Percentiles rank a stretch among this genome's conserved stretches.
These are phyloP conservation scores for Macroramphosus scolopax DNA, from an alignment of 2,797 vertebrate species.

Conservation along the genomic window DNA sequence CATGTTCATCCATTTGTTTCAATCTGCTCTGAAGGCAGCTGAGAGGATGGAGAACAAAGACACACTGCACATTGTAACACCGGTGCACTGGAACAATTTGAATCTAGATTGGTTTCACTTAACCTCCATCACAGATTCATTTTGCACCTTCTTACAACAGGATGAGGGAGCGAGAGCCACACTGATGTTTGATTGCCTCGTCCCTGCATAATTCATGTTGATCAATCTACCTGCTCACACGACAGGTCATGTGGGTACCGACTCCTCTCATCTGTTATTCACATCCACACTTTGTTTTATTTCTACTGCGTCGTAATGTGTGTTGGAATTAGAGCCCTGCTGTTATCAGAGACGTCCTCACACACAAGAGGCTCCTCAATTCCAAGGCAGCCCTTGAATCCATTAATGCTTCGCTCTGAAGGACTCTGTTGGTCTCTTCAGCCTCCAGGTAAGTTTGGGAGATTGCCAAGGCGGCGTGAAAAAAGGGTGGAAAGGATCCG, in stretches of 20 bases:
- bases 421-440: conserved; percentile 14
- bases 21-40: too few species aligned
- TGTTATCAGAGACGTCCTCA: background rate
- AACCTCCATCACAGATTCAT: background rate
- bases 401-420: background rate
- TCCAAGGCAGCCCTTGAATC: background rate
- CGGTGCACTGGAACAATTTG: too few species aligned
- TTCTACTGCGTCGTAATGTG: background rate
- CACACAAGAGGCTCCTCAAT: conserved; percentile 2
- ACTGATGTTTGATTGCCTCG: conserved; percentile 16
- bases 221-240: conserved; percentile 24
- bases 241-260: conserved; percentile 5
- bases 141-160: conserved; percentile 12
- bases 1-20: too few species aligned
- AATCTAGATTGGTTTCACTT: too few species aligned
- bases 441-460: conserved; percentile 6
- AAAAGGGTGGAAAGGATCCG: background rate
- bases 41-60: too few species aligned
- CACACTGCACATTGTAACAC: too few species aligned
- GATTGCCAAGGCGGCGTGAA: too few species aligned
- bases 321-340: conserved; percentile 1
- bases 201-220: conserved; percentile 30
- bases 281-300: conserved; percentile 2
- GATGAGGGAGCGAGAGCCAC: conserved; percentile 4
- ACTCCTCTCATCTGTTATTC: background rate